A percentile compares a stretch with the other conserved stretches of the same genome.
Conservation (phyloP, 2,797 vertebrate species). For the Rhincodon typus region DNA sequence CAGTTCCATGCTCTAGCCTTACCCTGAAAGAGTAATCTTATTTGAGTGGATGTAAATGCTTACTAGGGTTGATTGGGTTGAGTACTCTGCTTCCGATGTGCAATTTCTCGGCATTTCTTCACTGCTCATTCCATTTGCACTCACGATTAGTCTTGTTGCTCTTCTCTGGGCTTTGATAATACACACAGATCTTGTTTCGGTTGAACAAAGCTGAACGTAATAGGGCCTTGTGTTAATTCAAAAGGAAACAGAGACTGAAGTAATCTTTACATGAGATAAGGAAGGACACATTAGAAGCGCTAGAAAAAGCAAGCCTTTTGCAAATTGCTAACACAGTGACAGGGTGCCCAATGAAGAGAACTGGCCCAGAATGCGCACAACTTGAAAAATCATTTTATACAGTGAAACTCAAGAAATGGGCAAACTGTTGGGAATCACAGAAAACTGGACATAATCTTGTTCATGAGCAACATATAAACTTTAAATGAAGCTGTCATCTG, state of each 20-base stretch:
- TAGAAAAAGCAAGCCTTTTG: neutral
- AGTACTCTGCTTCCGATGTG: neutral
- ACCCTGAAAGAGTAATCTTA: neutral
- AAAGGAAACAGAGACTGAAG: neutral
- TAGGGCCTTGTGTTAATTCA: neutral
- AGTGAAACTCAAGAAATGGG: too few relatives aligned
- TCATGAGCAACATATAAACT: neutral
- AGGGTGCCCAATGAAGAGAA: neutral
- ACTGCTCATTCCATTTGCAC: neutral
- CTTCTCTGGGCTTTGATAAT: neutral
- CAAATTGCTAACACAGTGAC: neutral
- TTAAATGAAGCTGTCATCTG: neutral
- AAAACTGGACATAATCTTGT: neutral
- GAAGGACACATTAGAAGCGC: neutral
- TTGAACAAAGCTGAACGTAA: neutral
- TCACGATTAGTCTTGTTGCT: neutral
- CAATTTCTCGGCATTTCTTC: neutral
- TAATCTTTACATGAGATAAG: neutral
- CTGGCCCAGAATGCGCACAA: neutral
- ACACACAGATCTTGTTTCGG: neutral
- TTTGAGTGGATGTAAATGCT: neutral
- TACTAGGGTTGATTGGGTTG: neutral
- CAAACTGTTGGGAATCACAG: neutral
- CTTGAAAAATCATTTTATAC: neutral
- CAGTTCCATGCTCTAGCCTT: neutral